phyloP scores from a whole-genome alignment of 1,140 invertebrate species.

The Maconellicoccus hirsutus region DNA sequence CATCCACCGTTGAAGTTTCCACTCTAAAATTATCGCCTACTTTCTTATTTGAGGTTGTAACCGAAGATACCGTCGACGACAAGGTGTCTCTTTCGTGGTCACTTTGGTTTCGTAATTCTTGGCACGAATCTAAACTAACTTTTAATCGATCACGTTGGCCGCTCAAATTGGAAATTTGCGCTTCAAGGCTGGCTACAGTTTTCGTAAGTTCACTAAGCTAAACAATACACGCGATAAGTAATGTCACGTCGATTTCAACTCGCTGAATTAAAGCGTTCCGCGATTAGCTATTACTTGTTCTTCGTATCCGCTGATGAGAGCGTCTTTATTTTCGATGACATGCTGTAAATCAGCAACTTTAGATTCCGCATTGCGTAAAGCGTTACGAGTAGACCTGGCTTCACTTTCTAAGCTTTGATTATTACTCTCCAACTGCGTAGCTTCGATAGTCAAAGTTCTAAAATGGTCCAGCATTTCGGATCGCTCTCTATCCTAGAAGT shows the following conservation, averaged over 20 bases:
- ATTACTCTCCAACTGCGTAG: slow-evolving; percentile 53
- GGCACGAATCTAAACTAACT: neutral
- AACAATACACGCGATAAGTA: too few species aligned
- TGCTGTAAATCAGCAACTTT: slow-evolving; percentile 41
- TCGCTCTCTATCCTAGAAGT: slow-evolving; percentile 38
- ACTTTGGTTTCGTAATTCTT: neutral
- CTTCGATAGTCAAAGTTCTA: slow-evolving; percentile 53
- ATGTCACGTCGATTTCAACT: too few species aligned
- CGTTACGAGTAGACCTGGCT: slow-evolving; percentile 46
- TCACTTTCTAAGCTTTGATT: slow-evolving; percentile 59
- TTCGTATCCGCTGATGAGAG: slow-evolving; percentile 42
- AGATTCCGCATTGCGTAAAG: slow-evolving; percentile 41
- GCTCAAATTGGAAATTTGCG: neutral
- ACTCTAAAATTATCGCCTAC: neutral
- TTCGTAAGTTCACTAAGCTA: neutral
- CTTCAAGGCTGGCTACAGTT: neutral
- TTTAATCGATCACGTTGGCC: neutral
- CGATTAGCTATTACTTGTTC: too few species aligned
- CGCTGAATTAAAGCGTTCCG: too few species aligned
- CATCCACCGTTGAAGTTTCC: too few species aligned
- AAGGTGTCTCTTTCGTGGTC: neutral
- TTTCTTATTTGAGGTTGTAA: neutral
- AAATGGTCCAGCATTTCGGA: slow-evolving; percentile 60
- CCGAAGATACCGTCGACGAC: neutral
- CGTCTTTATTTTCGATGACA: slow-evolving; percentile 40